Base-by-base conservation (phyloP, 2,888 invertebrate genomes). In the Machimus rusticus region DNA sequence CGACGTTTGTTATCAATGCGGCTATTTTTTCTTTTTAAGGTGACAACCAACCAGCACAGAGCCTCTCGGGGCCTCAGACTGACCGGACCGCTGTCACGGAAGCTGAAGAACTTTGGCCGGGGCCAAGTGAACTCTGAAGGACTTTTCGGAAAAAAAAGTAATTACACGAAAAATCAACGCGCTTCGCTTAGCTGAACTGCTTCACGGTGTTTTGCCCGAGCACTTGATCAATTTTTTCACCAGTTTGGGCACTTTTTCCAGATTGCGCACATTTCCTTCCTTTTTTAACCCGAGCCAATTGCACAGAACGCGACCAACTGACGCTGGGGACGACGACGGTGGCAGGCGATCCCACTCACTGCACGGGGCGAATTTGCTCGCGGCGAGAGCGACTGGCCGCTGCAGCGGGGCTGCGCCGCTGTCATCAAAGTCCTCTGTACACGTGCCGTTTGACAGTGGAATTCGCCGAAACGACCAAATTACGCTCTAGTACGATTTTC, bases 261-360 rank as follows among this genome's bases (percentile, higher is more conserved):
- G 84, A 84, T 46, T 84, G 84, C 84, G 84, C 84, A 84, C 84
- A 84, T 66, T 74, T 74, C 23, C 6, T 55, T 39, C 39, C 34
- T 39, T 84, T 66, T 66, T 74, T 84, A 74, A 66, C 39, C 34
- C 84, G 74, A 66, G 84, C 84, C 84, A 66, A 84, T n/a, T 84
- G 84, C 66, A 82, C 84, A 84, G 34, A 37, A 84, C 84, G 74
- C 84, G 84, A 84, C 79, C 28, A 51, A 79, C 79, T 79, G 46
- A 79, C 28, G 14, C 6, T 51, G 16, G 2, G 12, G 39, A 51
- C 46, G 16, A 28, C 46, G 23, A 51, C 46, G 39, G 23, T 5
- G 28, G 9, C 46, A 16, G 19, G 46, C 43, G 19, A 31, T 46
- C 28, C 16, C 43, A 28, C 46, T 79, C 46, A 39, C 43, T 39